These are phyloP conservation scores for Lycaena phlaeas DNA, from an alignment of 2,888 invertebrate species.

Conservation along the genomic window DNA sequence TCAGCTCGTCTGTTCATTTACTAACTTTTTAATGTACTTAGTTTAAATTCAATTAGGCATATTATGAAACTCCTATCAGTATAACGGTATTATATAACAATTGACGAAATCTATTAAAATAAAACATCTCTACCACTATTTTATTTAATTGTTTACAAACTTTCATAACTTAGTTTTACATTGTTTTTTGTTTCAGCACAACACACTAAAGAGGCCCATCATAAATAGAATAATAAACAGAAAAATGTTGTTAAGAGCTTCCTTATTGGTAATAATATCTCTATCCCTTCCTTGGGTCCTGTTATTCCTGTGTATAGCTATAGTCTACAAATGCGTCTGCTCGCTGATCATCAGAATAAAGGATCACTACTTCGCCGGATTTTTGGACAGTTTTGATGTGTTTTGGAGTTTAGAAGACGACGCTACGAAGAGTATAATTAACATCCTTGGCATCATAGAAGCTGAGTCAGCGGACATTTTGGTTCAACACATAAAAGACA, in stretches of 20 bases:
- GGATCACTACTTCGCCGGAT: constrained; percentile 47
- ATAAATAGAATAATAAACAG: constrained; percentile 16
- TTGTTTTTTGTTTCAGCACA: constrained; percentile 24
- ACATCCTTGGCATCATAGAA: constrained; percentile 58
- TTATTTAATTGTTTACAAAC: no score
- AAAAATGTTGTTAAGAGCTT: constrained; percentile 10
- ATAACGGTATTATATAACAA: no score
- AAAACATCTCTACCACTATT: no score
- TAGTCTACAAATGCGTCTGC: constrained; percentile 35
- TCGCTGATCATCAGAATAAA: constrained; percentile 31
- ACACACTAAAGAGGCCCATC: constrained; percentile 20
- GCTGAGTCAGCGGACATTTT: constrained; percentile 30
- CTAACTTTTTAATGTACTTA: no score
- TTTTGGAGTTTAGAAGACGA: constrained; percentile 69
- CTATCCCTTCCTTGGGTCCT: constrained; percentile 27
- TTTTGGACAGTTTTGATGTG: constrained; percentile 65
- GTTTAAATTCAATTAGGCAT: no score
- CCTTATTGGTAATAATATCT: constrained; percentile 24
- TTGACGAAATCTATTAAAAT: no score
- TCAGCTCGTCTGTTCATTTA: no score
- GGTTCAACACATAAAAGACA: constrained; percentile 31
- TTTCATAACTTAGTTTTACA: no score
- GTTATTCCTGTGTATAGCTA: constrained; percentile 25
- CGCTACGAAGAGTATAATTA: constrained; percentile 53
- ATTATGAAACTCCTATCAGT: no score